Evolutionary conservation across 2,888 invertebrate genomes (phyloP).

Genomic region (Nematopogon swammerdamellus): DNA sequence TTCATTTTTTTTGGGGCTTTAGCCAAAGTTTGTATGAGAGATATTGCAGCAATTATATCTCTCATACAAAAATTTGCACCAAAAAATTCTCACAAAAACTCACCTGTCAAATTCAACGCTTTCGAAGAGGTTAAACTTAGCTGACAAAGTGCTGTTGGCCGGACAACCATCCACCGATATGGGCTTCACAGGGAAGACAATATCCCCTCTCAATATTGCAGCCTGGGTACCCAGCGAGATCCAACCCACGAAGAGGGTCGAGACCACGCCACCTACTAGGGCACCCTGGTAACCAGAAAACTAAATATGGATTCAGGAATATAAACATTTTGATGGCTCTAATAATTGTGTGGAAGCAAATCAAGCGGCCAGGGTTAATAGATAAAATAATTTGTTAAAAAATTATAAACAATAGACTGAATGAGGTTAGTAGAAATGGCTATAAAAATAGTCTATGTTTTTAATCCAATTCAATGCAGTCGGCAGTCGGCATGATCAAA

Average conservation of each 20-base stretch:
- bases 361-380: not conserved
- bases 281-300: slow-evolving; percentile 56
- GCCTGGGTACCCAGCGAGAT: slow-evolving; percentile 68
- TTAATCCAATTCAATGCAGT: too few species aligned
- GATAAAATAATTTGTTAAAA: too few species aligned
- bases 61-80: too few species aligned
- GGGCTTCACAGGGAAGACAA: slow-evolving; percentile 59
- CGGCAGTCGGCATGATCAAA: too few species aligned
- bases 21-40: too few species aligned
- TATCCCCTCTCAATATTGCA: slow-evolving; percentile 61
- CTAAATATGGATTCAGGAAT: not conserved
- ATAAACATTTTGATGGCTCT: not conserved
- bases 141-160: slow-evolving; percentile 20
- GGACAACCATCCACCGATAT: slow-evolving; percentile 58
- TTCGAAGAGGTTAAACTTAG: too few species aligned
- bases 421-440: too few species aligned
- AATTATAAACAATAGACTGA: too few species aligned
- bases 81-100: not conserved
- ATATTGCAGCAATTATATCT: too few species aligned
- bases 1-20: too few species aligned
- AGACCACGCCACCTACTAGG: slow-evolving; percentile 58
- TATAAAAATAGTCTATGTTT: too few species aligned
- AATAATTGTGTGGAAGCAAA: not conserved
- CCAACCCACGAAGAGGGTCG: slow-evolving; percentile 63
- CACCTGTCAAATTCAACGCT: slow-evolving; percentile 33